phyloP scores from a whole-genome alignment of 2,113 vertebrate species.

The Pelusios castaneus region DNA sequence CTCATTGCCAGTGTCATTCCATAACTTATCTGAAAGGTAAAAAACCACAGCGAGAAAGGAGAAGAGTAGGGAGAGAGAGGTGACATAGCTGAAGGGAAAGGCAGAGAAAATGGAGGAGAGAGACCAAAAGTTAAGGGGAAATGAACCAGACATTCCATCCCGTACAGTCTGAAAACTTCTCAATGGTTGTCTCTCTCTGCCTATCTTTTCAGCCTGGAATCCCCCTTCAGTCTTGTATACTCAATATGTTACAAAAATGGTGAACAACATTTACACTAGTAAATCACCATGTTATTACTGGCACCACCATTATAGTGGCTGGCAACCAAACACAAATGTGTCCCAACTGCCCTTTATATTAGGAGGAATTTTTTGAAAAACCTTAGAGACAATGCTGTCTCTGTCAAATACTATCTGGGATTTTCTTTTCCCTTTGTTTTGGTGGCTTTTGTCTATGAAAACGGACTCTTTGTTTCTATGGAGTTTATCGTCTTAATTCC shows the following conservation, averaged over 20 bases:
- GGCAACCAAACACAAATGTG: not conserved
- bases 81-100: fast-evolving
- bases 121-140: constrained; percentile 16
- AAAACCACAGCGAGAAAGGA: not conserved
- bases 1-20: constrained; percentile 51
- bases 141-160: not conserved
- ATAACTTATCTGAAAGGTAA: constrained; percentile 8
- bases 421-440: not conserved
- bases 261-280: fast-evolving
- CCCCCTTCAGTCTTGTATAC: not conserved
- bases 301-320: not conserved
- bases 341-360: not conserved
- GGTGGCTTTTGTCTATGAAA: not conserved
- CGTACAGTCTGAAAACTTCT: constrained; percentile 10
- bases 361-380: constrained; percentile 26
- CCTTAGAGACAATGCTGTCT: not conserved
- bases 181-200: fast-evolving
- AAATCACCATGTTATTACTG: not conserved
- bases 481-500: not conserved
- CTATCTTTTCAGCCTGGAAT: constrained; percentile 3
- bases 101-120: constrained; percentile 16
- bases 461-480: not conserved
- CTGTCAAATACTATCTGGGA: not conserved
- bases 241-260: not conserved
- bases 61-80: not conserved